Conservation (phyloP, 2,797 vertebrate species). For the Lepidocolaptes lacrymiger region DNA sequence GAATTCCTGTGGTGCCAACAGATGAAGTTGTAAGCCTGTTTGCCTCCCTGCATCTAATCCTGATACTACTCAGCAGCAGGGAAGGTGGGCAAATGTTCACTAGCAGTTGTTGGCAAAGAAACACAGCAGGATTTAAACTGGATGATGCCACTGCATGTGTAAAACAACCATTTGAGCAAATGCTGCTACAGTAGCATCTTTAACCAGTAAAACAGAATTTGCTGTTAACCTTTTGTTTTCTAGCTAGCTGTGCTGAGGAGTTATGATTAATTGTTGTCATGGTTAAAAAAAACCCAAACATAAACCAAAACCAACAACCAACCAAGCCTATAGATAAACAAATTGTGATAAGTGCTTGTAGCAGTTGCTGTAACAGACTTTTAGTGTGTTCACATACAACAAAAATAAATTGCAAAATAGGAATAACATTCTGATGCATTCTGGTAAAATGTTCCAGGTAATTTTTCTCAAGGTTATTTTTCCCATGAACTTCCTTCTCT, state of each 20-base stretch:
- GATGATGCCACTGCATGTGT: conserved; percentile 57
- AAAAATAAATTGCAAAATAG: background rate
- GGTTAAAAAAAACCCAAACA: background rate
- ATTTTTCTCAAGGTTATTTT: background rate
- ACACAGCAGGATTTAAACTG: conserved; percentile 70
- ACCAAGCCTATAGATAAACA: background rate
- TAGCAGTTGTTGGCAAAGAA: conserved; percentile 75
- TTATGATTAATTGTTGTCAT: background rate
- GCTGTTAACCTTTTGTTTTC: conserved; percentile 61
- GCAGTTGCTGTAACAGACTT: background rate
- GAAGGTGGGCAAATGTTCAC: conserved; percentile 72
- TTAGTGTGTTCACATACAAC: background rate
- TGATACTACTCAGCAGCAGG: conserved; percentile 70
- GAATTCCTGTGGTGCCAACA: conserved; percentile 68
- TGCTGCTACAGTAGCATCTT: conserved; percentile 51
- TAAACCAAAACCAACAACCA: background rate
- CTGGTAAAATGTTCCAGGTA: background rate
- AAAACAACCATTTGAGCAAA: conserved; percentile 69
- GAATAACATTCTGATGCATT: background rate
- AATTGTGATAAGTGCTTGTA: background rate
- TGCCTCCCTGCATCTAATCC: conserved; percentile 70
- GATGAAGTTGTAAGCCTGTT: conserved; percentile 74
- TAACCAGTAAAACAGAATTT: conserved; percentile 46
- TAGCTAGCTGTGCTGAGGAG: conserved; percentile 5
- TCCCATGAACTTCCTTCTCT: background rate